Base-by-base conservation (phyloP, 2,797 vertebrate species). In the Anabas testudineus region DNA sequence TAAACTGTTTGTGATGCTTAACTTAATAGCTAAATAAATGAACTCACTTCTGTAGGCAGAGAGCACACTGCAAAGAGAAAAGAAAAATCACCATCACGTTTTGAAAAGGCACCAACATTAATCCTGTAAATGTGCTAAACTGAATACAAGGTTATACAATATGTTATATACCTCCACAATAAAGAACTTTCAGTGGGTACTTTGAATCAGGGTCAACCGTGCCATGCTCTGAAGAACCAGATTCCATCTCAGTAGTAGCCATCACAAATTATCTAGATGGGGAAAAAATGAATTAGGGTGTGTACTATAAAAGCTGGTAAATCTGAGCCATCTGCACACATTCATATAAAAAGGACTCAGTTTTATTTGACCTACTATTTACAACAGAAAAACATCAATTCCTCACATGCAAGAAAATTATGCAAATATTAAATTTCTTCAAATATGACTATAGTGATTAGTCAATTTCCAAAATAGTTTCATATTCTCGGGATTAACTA, bases 31-130 rank as follows among this genome's bases (percentile, higher is more conserved):
- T n/a, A n/a, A n/a, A n/a, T n/a, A n/a, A n/a, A 21, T 14, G 16
- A 61, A 82, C 96, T 93, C 88, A 99, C 98, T 96, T 99, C 98
- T 88, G 95, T 95, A 82, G 97, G 98, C 91, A 99, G 93, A 0
- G 98, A 99, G 87, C 97, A 99, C 47, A 99, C 98, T 99, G 88
- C 7, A 83, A 71, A 1, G 34, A 32, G 32, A 34, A 47, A 15
- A 28, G 41, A 2, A 3, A 49, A 60, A 21, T 5, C 10, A 62
- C 24, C 0, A n/a, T 70, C 24, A 76, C 5, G 28, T 19, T 60
- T 22, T 24, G 2, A 21, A 54, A 53, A 55, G 15, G 3, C 0
- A 26, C 4, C 2, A 15, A 24, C 0, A 10, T 19, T 16, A 7
- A 64, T 2, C 0, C 3, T 1, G 3, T 9, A 18, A 24, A 52